Base-by-base conservation (phyloP, 2,888 invertebrate species). In the Ectemnius lituratus region DNA sequence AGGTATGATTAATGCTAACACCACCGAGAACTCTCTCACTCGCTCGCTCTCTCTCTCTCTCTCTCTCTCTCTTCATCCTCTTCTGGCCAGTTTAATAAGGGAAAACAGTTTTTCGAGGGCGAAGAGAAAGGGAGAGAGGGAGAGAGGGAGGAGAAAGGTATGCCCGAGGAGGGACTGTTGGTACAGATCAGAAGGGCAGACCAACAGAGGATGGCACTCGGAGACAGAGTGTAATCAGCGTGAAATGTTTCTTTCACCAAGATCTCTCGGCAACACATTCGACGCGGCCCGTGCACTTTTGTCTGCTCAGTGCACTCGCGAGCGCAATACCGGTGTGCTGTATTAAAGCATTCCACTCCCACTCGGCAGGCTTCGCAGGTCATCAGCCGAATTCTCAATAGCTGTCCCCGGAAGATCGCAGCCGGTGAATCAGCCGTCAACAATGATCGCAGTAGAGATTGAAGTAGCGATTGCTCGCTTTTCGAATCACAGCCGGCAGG, bases 161-260 rank as follows among this genome's bases (percentile, higher is more conserved):
- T 16, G 5, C 1, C 52, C 6, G 37, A 37, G 8, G 37, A 37
- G 37, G 8, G 37, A 37, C 37, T 37, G 37, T 37, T 37, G 37
- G 37, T 11, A 8, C 37, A 70, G 78, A 75, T 74, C 73, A 75
- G 69, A 75, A 80, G 81, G 70, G 76, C 63, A 65, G 66, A 57
- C 62, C 67, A 67, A 73, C 69, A 61, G 75, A 62, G 67, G 67
- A 45, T 63, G 62, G 69, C 64, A 68, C 80, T 70, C 75, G 68
- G 70, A 73, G 79, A 81, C 78, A 71, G 74, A 79, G 83, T 83
- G 84, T 87, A 87, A 87, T 87, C 84, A 86, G 83, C 80, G 80
- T 85, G 83, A 87, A 86, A 87, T 84, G 84, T 83, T 84, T 81
- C 83, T 85, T 79, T 83, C 81, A 79, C 73, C 71, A 79, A 78